Evolutionary conservation across 2,113 vertebrate genomes (phyloP).

Genomic region (Carassius gibelio): DNA sequence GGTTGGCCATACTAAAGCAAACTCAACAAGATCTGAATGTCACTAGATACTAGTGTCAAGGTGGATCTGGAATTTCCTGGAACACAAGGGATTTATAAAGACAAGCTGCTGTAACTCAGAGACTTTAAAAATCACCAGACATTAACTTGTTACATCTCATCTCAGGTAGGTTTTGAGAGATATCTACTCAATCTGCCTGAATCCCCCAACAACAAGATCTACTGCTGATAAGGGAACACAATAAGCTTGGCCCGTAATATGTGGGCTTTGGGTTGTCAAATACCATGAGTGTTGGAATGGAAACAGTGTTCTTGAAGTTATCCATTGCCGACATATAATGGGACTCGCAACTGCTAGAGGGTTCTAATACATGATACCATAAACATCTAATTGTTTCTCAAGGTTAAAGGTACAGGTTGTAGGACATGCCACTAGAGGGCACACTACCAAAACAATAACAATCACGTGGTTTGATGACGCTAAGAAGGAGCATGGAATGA

Average conservation of each 20-base stretch:
- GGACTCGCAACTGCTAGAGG: not conserved
- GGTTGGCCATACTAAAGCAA: not conserved
- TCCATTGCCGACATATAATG: not conserved
- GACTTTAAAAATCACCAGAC: slow-evolving; percentile 23
- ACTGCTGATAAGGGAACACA: slow-evolving; percentile 35
- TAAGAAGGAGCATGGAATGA: too few relatives aligned
- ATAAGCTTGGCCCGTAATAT: slow-evolving; percentile 39
- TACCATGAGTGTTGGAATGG: not conserved
- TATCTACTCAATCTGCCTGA: slow-evolving; percentile 30
- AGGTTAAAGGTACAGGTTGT: not conserved
- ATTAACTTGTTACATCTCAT: slow-evolving; percentile 26
- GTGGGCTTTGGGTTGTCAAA: slow-evolving; percentile 22
- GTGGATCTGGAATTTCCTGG: slow-evolving; percentile 32
- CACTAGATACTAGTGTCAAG: slow-evolving; percentile 32
- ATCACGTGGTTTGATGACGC: too few relatives aligned
- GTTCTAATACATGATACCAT: not conserved
- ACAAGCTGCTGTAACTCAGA: slow-evolving; percentile 1
- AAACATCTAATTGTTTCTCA: not conserved
- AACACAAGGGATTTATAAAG: slow-evolving; percentile 40
- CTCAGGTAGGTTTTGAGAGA: slow-evolving; percentile 23
- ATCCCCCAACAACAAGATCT: slow-evolving; percentile 39
- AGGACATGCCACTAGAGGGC: too few relatives aligned
- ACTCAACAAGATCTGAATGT: slow-evolving; percentile 21
- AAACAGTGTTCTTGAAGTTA: slow-evolving; percentile 49
- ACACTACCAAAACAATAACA: too few relatives aligned